A percentile compares a stretch with the other conserved stretches of the same genome.
Evolutionary conservation across 1,140 invertebrate genomes (phyloP).

Genomic region (Trachelipus rathkii): DNA sequence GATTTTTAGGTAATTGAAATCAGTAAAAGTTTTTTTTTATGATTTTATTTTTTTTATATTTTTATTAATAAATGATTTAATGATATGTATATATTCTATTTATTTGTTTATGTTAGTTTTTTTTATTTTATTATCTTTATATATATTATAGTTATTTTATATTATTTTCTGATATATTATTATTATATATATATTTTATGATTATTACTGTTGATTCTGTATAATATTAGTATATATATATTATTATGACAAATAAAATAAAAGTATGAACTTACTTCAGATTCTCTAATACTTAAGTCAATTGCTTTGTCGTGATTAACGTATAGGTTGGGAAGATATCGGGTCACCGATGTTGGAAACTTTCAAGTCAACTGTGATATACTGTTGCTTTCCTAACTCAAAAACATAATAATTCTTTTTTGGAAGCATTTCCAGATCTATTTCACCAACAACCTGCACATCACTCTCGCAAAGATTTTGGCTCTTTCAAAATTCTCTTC

Average conservation of each 20-base stretch:
- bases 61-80: too few relatives aligned
- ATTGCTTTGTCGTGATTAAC: slow-evolving; percentile 71
- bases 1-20: too few relatives aligned
- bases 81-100: too few relatives aligned
- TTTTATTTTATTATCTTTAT: too few relatives aligned
- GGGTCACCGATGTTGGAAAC: slow-evolving; percentile 77
- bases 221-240: background rate
- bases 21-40: too few relatives aligned
- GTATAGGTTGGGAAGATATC: slow-evolving; percentile 78
- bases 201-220: too few relatives aligned
- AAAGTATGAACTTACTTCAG: slow-evolving; percentile 32
- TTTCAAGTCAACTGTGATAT: slow-evolving; percentile 69
- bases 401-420: slow-evolving; percentile 49
- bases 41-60: too few relatives aligned
- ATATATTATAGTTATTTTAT: too few relatives aligned
- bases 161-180: too few relatives aligned
- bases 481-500: slow-evolving; percentile 82
- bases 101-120: too few relatives aligned
- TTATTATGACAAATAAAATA: background rate
- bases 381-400: slow-evolving; percentile 68
- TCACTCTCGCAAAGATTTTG: slow-evolving; percentile 85
- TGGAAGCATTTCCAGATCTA: slow-evolving; percentile 22
- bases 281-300: slow-evolving; percentile 65
- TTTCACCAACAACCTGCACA: slow-evolving; percentile 61
- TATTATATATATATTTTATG: too few relatives aligned